Percentiles rank a stretch among this genome's conserved stretches.
Evolutionary conservation across 2,888 invertebrate genomes (phyloP).

Genomic region (Sarcophaga subvicina): DNA sequence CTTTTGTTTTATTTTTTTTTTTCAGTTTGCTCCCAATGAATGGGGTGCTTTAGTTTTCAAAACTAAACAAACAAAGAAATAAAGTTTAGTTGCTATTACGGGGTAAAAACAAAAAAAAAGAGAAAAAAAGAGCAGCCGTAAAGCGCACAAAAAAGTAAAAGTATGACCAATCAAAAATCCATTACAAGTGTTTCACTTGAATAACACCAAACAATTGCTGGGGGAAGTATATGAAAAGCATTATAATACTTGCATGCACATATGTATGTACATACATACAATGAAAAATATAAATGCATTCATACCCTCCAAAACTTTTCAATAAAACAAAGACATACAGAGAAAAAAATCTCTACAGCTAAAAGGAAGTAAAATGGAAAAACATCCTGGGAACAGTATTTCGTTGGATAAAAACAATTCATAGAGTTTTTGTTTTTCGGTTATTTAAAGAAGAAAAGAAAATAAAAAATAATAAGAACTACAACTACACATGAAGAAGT

Average conservation of each 20-base stretch:
- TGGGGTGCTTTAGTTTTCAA: conserved; percentile 64
- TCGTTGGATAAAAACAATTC: conserved; percentile 50
- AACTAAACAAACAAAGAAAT: conserved; percentile 71
- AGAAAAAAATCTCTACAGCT: conserved; percentile 6
- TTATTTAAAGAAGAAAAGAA: conserved; percentile 6
- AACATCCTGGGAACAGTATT: conserved; percentile 63
- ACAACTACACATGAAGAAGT: conserved; percentile 20
- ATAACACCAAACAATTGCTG: conserved; percentile 76
- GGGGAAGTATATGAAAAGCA: conserved; percentile 21
- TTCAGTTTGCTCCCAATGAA: conserved; percentile 37
- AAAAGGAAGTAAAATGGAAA: conserved; percentile 61
- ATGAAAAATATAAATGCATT: not conserved
- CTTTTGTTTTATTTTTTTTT: conserved; percentile 22
- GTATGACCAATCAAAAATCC: conserved; percentile 81
- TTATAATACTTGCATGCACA: conserved; percentile 9
- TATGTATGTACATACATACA: not conserved
- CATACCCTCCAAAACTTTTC: not conserved
- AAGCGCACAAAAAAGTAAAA: conserved; percentile 64
- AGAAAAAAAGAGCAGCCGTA: not conserved
- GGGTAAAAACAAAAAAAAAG: conserved; percentile 50
- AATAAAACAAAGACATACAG: not conserved
- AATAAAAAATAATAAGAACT: conserved; percentile 15
- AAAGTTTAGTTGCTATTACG: conserved; percentile 63
- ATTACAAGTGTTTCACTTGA: conserved; percentile 81
- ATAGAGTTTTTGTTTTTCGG: conserved; percentile 9